These are phyloP conservation scores for Thomomys bottae DNA, from an alignment of 2,113 vertebrate genomes.

Conservation along the genomic window DNA sequence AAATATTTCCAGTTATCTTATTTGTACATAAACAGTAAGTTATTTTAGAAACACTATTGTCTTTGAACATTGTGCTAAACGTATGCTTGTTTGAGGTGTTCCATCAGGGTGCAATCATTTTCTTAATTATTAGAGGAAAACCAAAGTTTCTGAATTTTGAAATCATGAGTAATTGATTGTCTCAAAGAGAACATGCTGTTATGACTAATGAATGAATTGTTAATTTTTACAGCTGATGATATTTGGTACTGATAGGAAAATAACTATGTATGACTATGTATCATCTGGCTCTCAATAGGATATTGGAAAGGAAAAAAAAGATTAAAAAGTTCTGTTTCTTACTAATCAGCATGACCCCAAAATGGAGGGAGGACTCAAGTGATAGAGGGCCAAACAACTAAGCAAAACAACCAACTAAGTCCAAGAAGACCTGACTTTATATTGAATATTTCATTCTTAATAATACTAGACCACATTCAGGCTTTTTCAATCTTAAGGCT, in stretches of 20 bases:
- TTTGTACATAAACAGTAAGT: slow-evolving; percentile 37
- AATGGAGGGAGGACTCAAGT: too few species aligned
- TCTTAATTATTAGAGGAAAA: slow-evolving; percentile 55
- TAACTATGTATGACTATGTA: slow-evolving; percentile 51
- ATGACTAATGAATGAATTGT: slow-evolving; percentile 72
- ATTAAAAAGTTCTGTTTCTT: too few species aligned
- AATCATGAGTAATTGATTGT: slow-evolving; percentile 73
- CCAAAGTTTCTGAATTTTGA: slow-evolving; percentile 67
- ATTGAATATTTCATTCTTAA: background rate
- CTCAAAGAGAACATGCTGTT: slow-evolving; percentile 63
- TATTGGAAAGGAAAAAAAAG: background rate
- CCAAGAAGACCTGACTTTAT: too few species aligned
- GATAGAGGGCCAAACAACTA: too few species aligned
- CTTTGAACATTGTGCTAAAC: background rate
- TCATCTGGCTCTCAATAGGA: slow-evolving; percentile 62
- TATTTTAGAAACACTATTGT: slow-evolving; percentile 18
- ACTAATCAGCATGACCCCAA: too few species aligned
- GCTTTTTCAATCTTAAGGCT: background rate
- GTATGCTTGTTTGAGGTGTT: background rate
- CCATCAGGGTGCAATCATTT: slow-evolving; percentile 53
- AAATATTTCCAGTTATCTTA: background rate
- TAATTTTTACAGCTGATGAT: slow-evolving; percentile 69
- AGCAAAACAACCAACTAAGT: too few species aligned
- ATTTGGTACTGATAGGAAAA: slow-evolving; percentile 65
- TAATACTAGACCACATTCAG: background rate